phyloP scores from a whole-genome alignment of 2,888 invertebrate genomes.

The Dinocampus coccinellae region DNA sequence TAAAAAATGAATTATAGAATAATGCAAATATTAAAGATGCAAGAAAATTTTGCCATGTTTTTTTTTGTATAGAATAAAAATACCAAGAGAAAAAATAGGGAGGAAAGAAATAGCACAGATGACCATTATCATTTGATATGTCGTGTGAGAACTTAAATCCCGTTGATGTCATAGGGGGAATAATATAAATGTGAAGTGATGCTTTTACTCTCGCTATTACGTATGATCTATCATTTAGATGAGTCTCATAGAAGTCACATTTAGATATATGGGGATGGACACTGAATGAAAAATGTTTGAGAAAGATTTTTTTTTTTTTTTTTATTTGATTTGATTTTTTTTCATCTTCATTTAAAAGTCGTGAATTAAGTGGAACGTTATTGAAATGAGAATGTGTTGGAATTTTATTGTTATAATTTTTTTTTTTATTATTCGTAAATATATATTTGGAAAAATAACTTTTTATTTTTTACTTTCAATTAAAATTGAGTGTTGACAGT shows the following conservation, averaged over 20 bases:
- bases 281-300: neutral
- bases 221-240: constrained; percentile 9
- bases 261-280: neutral
- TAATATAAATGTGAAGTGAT: neutral
- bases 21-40: no score
- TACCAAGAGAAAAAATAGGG: neutral
- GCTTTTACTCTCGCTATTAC: neutral
- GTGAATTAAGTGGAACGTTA: no score
- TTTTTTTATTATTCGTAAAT: no score
- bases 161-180: neutral
- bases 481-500: neutral
- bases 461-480: neutral
- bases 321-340: neutral
- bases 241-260: neutral
- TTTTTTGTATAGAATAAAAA: neutral
- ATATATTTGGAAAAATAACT: neutral
- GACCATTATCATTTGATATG: neutral
- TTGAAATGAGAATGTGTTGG: no score
- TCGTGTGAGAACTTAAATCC: neutral
- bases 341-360: no score
- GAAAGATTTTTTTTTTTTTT: neutral
- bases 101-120: neutral
- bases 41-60: no score
- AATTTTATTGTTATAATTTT: no score
- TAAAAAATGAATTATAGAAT: no score